These are phyloP conservation scores for Stenolophus ochropezus DNA, from an alignment of 2,888 invertebrate species.

Conservation along the genomic window DNA sequence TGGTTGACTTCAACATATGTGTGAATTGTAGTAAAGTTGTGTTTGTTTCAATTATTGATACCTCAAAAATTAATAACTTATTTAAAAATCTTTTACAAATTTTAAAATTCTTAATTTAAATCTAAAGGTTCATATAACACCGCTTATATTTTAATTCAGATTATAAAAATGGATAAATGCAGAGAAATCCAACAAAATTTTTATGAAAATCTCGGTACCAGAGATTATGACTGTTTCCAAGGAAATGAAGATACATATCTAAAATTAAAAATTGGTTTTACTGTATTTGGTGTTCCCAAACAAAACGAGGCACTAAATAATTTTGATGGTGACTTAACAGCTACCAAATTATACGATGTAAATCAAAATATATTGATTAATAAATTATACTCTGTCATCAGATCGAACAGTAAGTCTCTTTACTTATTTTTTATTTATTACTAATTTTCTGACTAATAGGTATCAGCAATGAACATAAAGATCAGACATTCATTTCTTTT, in stretches of 20 bases:
- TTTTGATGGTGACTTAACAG: constrained; percentile 24
- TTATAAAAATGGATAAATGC: constrained; percentile 25
- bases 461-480: constrained; percentile 33
- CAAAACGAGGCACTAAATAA: constrained; percentile 70
- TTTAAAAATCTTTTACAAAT: too few relatives aligned
- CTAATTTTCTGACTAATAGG: constrained; percentile 9
- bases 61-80: too few relatives aligned
- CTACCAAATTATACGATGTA: constrained; percentile 63
- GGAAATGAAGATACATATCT: constrained; percentile 74
- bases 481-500: constrained; percentile 56
- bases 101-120: too few relatives aligned
- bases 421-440: constrained; percentile 13
- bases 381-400: constrained; percentile 65
- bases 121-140: too few relatives aligned
- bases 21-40: too few relatives aligned
- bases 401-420: constrained; percentile 61
- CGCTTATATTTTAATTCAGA: neutral
- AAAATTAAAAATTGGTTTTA: constrained; percentile 76
- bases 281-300: constrained; percentile 75
- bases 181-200: constrained; percentile 74
- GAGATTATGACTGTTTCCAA: constrained; percentile 76
- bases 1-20: too few relatives aligned
- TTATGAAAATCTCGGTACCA: constrained; percentile 76
- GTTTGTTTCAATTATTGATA: too few relatives aligned
- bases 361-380: constrained; percentile 66